Percentiles rank a stretch among this genome's conserved stretches.
Conservation (phyloP, 92 coral and sea anemone species). For the Parazoanthus swiftii region DNA sequence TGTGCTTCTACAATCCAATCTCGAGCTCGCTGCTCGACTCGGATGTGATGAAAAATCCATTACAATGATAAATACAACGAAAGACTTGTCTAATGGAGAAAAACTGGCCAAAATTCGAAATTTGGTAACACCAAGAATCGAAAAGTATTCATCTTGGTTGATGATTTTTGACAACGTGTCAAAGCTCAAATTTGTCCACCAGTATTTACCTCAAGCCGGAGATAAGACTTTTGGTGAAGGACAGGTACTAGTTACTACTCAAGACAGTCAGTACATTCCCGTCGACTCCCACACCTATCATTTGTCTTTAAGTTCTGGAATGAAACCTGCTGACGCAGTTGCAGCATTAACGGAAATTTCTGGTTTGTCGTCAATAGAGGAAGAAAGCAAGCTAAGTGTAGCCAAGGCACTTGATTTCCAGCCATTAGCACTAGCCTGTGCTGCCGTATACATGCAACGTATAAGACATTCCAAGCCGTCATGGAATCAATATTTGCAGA, state of each 20-base stretch:
- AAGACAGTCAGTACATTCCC: not conserved
- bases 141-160: not conserved
- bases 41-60: not conserved
- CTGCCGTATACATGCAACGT: slow-evolving; percentile 37
- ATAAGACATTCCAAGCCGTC: not conserved
- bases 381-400: not conserved
- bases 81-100: not conserved
- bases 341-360: slow-evolving; percentile 13
- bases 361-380: not conserved
- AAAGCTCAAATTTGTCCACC: not conserved
- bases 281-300: slow-evolving; percentile 21
- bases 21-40: not conserved
- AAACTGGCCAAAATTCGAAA: not conserved
- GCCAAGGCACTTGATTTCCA: slow-evolving; percentile 34
- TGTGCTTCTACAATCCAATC: not conserved
- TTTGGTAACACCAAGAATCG: not conserved
- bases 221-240: not conserved
- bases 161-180: not conserved
- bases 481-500: slow-evolving; percentile 19
- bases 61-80: not conserved
- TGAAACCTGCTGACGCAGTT: slow-evolving; percentile 5
- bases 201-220: not conserved
- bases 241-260: not conserved
- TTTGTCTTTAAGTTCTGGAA: slow-evolving; percentile 16
- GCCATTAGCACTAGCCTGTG: slow-evolving; percentile 42